Base-by-base conservation (phyloP, 2,797 vertebrate genomes). In the Galago senegalensis region DNA sequence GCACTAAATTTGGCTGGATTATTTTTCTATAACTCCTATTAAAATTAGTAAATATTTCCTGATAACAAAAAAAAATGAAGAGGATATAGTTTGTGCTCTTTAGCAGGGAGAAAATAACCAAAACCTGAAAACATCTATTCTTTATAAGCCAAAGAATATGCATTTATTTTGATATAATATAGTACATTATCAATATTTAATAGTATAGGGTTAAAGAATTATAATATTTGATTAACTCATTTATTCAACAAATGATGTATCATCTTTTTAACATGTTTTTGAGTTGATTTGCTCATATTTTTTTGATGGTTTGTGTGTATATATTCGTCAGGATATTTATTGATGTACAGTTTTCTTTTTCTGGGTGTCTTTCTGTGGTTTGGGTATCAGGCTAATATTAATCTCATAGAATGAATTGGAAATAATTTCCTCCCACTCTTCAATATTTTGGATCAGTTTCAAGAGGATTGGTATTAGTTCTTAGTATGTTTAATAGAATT, bases 91-190 rank as follows among this genome's bases (percentile, higher is more conserved):
- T 34, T 80, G 5, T 87, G 31, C 2, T 43, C 4, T 70, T 80
- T 81, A 65, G 17, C 43, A 75, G 46, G 25, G 29, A 84, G 11
- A 75, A 87, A 58, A 4, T 25, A 93, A 40, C 6, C 14, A 75
- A 90, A 90, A 8, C 2, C 67, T 40, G 29, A 80, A 83, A 84
- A 61, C 6, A 65, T 46, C 1, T 65, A 18, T 80, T 80, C 86
- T 29, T 94, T 82, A 16, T 56, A 75, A 94, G 43, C 14, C 27
- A 86, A 67, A 73, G 25, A 43, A 1, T 31, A 21, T 91, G 29
- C 65, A 83, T 91, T 63, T 6, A 58, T 83, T 94, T 89, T 2
- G 73, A 70, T 88, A 88, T 79, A 89, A 27, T 18, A 23, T n/a
- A 37, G 13, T 88, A 5, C 58, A 79, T 14, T 53, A 53, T 53